These are phyloP conservation scores for Anas acuta DNA, from an alignment of 2,797 vertebrate species.

Conservation along the genomic window DNA sequence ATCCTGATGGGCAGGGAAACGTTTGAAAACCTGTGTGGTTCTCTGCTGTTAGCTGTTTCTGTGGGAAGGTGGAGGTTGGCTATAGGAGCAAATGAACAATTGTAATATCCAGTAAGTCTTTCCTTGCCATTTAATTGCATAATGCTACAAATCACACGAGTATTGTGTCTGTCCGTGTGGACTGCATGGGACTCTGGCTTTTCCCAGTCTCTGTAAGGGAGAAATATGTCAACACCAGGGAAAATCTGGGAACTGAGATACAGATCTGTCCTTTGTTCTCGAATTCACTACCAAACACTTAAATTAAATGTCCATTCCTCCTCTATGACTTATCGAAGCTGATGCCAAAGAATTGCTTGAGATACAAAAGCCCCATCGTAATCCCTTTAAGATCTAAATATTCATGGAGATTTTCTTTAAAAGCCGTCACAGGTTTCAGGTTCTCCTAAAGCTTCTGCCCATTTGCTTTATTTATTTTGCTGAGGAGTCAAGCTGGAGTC, in stretches of 20 bases:
- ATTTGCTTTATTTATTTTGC: not conserved
- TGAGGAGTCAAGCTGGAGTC: not conserved
- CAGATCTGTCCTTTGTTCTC: not conserved
- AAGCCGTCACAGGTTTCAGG: not conserved
- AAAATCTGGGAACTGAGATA: not conserved
- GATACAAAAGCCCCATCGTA: not conserved
- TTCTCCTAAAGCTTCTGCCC: not conserved
- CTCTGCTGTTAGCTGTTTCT: not conserved
- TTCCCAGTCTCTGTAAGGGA: not conserved
- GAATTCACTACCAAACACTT: not conserved
- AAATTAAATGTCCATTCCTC: not conserved
- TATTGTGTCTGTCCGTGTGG: not conserved
- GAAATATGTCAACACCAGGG: not conserved
- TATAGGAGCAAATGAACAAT: not conserved
- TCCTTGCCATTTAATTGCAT: not conserved
- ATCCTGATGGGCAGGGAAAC: not conserved
- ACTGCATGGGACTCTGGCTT: not conserved
- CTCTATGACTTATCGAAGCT: not conserved
- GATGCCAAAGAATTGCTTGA: not conserved
- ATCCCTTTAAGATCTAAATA: not conserved
- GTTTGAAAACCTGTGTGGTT: not conserved
- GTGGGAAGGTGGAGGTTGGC: not conserved
- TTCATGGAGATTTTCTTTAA: not conserved
- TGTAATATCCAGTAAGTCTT: not conserved
- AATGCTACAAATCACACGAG: not conserved